These are phyloP conservation scores for Torymus tubicola DNA, from an alignment of 2,888 invertebrate genomes.

Conservation along the genomic window DNA sequence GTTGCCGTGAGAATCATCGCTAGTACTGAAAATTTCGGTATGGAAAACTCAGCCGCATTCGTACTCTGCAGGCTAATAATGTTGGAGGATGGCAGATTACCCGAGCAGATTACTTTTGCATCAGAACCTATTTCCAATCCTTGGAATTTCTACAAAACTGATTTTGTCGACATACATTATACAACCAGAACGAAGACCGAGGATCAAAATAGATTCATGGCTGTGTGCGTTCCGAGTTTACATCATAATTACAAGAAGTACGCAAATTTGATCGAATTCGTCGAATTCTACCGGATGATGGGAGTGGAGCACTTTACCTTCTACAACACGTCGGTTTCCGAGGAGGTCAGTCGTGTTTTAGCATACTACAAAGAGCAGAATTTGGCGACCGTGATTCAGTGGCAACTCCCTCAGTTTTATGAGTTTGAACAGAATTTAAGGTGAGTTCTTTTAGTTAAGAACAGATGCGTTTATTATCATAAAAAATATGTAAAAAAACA, in stretches of 20 bases:
- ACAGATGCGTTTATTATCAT: background rate
- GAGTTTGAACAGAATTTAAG: slow-evolving; percentile 67
- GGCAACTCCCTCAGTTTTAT: slow-evolving; percentile 71
- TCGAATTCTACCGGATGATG: slow-evolving; percentile 77
- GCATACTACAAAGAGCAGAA: slow-evolving; percentile 71
- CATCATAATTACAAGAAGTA: slow-evolving; percentile 75
- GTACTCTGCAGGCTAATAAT: slow-evolving; percentile 60
- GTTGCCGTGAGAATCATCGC: slow-evolving; percentile 58
- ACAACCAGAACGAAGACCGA: background rate
- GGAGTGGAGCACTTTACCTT: slow-evolving; percentile 78
- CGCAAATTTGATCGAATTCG: slow-evolving; percentile 76
- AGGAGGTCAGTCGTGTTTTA: slow-evolving; percentile 72
- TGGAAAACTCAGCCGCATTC: slow-evolving; percentile 61
- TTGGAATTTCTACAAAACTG: background rate
- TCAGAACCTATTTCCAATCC: background rate
- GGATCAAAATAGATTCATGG: slow-evolving; percentile 62
- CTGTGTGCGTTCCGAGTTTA: slow-evolving; percentile 76
- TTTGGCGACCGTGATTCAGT: slow-evolving; percentile 74
- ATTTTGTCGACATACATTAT: slow-evolving; percentile 44
- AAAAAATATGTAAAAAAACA: background rate
- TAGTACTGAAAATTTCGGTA: slow-evolving; percentile 59
- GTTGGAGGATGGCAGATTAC: slow-evolving; percentile 52
- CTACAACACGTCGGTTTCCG: slow-evolving; percentile 74
- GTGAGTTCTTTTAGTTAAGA: slow-evolving; percentile 51
- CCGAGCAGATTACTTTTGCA: slow-evolving; percentile 59